Percentiles rank a stretch among this genome's conserved stretches.
Conservation (phyloP, 2,888 invertebrate species). For the Erannis defoliaria region DNA sequence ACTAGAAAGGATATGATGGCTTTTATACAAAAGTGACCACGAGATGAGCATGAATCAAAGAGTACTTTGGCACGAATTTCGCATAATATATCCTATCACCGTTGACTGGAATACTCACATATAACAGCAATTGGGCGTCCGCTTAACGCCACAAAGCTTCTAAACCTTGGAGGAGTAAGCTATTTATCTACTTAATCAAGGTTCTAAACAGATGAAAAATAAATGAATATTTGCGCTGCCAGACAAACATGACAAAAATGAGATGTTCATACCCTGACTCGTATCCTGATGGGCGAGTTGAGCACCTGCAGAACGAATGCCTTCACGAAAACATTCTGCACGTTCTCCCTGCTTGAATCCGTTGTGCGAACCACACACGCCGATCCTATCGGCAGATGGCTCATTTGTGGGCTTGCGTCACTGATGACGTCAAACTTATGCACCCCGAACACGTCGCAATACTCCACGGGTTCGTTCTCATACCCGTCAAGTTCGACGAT, state of each 20-base stretch:
- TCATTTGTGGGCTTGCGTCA: slow-evolving; percentile 95
- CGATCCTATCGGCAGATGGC: slow-evolving; percentile 92
- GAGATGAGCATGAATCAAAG: too few species aligned
- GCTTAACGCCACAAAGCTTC: too few species aligned
- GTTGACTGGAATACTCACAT: too few species aligned
- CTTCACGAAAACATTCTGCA: slow-evolving; percentile 93
- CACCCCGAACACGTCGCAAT: slow-evolving; percentile 91
- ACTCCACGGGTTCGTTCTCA: slow-evolving; percentile 89
- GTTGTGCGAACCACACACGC: slow-evolving; percentile 93
- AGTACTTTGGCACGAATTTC: too few species aligned
- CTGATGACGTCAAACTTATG: slow-evolving; percentile 96
- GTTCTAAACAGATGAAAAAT: too few species aligned
- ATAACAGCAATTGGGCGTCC: too few species aligned
- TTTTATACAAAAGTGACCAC: too few species aligned
- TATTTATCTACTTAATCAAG: too few species aligned
- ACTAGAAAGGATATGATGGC: too few species aligned
- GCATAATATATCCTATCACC: too few species aligned
- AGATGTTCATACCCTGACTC: slow-evolving; percentile 74
- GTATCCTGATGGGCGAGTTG: slow-evolving; percentile 79
- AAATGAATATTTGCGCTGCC: not conserved
- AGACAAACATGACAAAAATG: not conserved
- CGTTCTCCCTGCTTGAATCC: slow-evolving; percentile 85
- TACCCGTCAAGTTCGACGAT: slow-evolving; percentile 94
- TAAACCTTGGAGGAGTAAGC: too few species aligned
- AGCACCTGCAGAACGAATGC: slow-evolving; percentile 90